phyloP scores from a whole-genome alignment of 2,797 vertebrate species.

The Rhinoraja longicauda region DNA sequence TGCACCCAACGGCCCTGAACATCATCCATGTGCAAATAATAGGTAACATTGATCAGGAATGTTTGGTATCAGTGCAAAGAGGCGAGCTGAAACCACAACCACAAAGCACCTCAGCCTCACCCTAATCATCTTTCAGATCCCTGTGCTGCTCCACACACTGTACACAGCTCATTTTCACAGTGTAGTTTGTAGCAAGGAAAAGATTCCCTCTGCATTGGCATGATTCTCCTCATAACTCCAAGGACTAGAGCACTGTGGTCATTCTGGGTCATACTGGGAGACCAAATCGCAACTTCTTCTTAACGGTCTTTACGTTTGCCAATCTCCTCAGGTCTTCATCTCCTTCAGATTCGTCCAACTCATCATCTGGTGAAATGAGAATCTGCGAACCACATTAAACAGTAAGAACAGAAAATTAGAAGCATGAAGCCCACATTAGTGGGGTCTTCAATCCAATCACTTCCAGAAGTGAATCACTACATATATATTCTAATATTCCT shows the following conservation, averaged over 20 bases:
- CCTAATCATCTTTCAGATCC: neutral
- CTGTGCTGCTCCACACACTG: neutral
- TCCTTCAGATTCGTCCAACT: slow-evolving; percentile 87
- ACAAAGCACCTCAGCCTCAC: neutral
- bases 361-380: slow-evolving; percentile 93
- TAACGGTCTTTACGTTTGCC: slow-evolving; percentile 75
- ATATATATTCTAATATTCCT: no score
- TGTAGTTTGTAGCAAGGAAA: slow-evolving; percentile 33
- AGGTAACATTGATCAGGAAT: neutral
- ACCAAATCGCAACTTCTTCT: slow-evolving; percentile 84
- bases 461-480: no score
- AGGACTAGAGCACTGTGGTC: neutral
- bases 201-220: slow-evolving; percentile 33
- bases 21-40: neutral
- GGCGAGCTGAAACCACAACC: slow-evolving; percentile 41
- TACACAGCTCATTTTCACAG: slow-evolving; percentile 1
- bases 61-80: slow-evolving; percentile 42
- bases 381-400: slow-evolving; percentile 60
- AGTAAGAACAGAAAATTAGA: neutral
- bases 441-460: neutral
- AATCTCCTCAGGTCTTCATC: slow-evolving; percentile 84
- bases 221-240: slow-evolving; percentile 27
- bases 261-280: slow-evolving; percentile 78
- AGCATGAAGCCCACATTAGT: neutral
- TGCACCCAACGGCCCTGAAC: neutral